Percentiles rank a stretch among this genome's conserved stretches.
phyloP scores from a whole-genome alignment of 2,888 invertebrate genomes.

The Cantharis rufa region DNA sequence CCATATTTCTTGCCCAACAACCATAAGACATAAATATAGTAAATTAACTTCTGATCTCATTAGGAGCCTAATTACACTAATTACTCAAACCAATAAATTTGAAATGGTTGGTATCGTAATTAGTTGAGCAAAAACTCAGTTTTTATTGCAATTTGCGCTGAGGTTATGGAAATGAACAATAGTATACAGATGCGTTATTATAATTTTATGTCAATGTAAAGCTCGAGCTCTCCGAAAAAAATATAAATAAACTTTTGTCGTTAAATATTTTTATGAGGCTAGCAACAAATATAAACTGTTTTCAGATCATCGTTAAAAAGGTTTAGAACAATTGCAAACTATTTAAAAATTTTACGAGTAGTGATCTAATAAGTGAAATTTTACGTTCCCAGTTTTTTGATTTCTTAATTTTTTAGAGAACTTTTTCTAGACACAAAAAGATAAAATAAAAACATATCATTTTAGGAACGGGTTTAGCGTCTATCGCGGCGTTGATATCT shows the following conservation, averaged over 20 bases:
- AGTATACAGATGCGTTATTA: background rate
- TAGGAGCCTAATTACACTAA: background rate
- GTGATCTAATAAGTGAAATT: background rate
- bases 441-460: background rate
- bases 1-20: background rate
- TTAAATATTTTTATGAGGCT: background rate
- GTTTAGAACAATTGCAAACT: background rate
- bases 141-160: background rate
- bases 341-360: background rate
- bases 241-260: background rate
- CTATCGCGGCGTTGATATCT: background rate
- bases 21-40: background rate
- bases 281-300: background rate
- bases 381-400: background rate
- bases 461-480: background rate
- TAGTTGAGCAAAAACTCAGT: background rate
- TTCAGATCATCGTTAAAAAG: background rate
- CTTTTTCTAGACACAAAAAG: background rate
- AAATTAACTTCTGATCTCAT: background rate
- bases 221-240: background rate
- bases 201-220: background rate
- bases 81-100: background rate
- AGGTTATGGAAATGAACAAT: background rate
- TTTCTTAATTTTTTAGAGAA: background rate
- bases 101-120: background rate